Evolutionary conservation across 2,888 invertebrate genomes (phyloP).

Genomic region (Fabriciana adippe): DNA sequence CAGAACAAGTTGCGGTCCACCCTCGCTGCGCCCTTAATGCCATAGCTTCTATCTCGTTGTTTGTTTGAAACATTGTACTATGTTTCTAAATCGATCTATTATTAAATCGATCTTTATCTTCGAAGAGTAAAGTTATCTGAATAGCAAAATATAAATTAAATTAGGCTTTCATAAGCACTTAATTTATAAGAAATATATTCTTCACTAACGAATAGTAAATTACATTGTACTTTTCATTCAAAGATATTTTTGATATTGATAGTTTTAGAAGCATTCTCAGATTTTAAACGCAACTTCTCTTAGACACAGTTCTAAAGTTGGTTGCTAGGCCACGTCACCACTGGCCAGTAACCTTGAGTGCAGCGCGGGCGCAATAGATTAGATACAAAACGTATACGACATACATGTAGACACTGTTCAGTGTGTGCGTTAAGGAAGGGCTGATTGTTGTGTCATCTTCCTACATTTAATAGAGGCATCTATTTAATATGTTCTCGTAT

Average conservation of each 20-base stretch:
- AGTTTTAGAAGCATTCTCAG: neutral
- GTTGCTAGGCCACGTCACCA: slow-evolving; percentile 59
- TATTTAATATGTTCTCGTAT: neutral
- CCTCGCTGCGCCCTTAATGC: slow-evolving; percentile 61
- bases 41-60: slow-evolving; percentile 19
- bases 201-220: too few species aligned
- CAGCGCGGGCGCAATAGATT: slow-evolving; percentile 67
- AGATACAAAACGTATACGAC: slow-evolving; percentile 50
- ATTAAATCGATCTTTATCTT: too few species aligned
- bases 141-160: too few species aligned
- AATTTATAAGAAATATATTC: too few species aligned
- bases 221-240: too few species aligned
- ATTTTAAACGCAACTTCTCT: slow-evolving; percentile 46
- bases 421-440: slow-evolving; percentile 48
- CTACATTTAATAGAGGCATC: neutral
- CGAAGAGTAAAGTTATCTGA: too few species aligned
- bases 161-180: too few species aligned
- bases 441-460: slow-evolving; percentile 43
- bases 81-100: too few species aligned
- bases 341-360: slow-evolving; percentile 76
- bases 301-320: slow-evolving; percentile 63
- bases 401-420: slow-evolving; percentile 34
- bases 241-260: too few species aligned
- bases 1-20: slow-evolving; percentile 72
- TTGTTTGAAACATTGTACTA: neutral